Percentiles rank a stretch among this genome's conserved stretches.
Evolutionary conservation across 1,140 invertebrate genomes (phyloP).

Genomic region (Onthophagus taurus): DNA sequence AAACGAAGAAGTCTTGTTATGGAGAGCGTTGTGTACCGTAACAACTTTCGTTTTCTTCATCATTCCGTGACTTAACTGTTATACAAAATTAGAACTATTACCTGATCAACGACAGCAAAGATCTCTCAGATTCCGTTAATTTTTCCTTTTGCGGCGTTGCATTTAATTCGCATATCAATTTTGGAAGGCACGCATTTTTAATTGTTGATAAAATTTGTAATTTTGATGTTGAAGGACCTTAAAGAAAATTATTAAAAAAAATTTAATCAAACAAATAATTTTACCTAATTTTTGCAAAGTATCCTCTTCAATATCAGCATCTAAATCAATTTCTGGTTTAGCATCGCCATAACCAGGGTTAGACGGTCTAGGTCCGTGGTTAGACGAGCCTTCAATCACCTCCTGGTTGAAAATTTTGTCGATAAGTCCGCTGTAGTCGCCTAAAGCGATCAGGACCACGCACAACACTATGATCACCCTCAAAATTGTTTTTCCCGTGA

Average conservation of each 20-base stretch:
- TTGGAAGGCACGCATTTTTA: conserved; percentile 53
- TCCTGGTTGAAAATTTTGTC: conserved; percentile 30
- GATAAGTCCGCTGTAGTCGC: conserved; percentile 32
- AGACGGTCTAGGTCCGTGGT: conserved; percentile 25
- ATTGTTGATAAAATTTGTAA: conserved; percentile 34
- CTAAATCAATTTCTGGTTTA: conserved; percentile 34
- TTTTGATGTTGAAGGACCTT: conserved; percentile 28
- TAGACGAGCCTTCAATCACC: conserved; percentile 16
- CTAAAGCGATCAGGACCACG: conserved; percentile 29
- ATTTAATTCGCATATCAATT: conserved; percentile 67
- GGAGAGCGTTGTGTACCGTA: conserved; percentile 14
- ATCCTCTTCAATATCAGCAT: conserved; percentile 37
- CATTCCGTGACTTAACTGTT: conserved; percentile 13
- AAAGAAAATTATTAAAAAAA: conserved; percentile 14
- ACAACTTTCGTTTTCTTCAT: conserved; percentile 24
- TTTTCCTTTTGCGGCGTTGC: conserved; percentile 52
- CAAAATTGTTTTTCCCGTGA: conserved; percentile 29
- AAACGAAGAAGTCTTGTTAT: conserved; percentile 2
- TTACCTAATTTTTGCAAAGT: conserved; percentile 31
- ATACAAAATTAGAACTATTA: conserved; percentile 34
- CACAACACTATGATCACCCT: conserved; percentile 30
- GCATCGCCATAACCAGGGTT: conserved; percentile 36
- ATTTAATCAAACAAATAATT: background rate
- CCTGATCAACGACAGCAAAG: conserved; percentile 60
- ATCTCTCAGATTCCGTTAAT: conserved; percentile 61